phyloP scores from a whole-genome alignment of 2,797 vertebrate genomes.

The Echeneis naucrates region DNA sequence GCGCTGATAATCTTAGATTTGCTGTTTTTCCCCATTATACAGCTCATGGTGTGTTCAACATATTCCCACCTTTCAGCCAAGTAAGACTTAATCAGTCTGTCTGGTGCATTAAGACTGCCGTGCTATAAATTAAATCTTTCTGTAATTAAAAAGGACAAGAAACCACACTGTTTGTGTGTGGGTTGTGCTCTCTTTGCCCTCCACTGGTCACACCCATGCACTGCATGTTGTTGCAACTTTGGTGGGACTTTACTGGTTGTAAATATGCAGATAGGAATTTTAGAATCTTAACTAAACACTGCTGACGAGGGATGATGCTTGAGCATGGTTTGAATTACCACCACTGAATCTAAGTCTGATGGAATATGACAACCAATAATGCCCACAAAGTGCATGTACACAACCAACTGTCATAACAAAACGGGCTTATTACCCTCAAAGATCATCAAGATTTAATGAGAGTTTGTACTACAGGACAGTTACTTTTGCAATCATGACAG shows the following conservation, averaged over 20 bases:
- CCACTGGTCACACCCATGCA: constrained; percentile 14
- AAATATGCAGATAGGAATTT: neutral
- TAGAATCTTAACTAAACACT: neutral
- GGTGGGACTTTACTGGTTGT: neutral
- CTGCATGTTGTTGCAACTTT: constrained; percentile 18
- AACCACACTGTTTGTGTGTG: neutral
- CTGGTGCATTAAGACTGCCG: neutral
- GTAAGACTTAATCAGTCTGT: neutral
- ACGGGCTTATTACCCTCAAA: neutral
- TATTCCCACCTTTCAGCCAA: neutral
- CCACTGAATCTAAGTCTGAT: too few relatives aligned
- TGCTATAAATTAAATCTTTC: neutral
- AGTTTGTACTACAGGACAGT: neutral
- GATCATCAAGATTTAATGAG: neutral
- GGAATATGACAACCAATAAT: neutral
- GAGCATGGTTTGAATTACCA: neutral
- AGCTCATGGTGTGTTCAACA: neutral
- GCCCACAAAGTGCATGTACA: neutral
- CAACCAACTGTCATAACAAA: neutral
- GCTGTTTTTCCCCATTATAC: neutral
- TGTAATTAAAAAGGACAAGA: neutral
- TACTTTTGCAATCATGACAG: neutral
- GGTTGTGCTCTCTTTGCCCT: constrained; percentile 12
- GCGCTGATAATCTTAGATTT: too few relatives aligned
- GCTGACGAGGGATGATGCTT: neutral